Percentiles rank a stretch among this genome's conserved stretches.
Evolutionary conservation across 2,888 invertebrate species (phyloP).

Genomic region (Andrena hattorfiana): DNA sequence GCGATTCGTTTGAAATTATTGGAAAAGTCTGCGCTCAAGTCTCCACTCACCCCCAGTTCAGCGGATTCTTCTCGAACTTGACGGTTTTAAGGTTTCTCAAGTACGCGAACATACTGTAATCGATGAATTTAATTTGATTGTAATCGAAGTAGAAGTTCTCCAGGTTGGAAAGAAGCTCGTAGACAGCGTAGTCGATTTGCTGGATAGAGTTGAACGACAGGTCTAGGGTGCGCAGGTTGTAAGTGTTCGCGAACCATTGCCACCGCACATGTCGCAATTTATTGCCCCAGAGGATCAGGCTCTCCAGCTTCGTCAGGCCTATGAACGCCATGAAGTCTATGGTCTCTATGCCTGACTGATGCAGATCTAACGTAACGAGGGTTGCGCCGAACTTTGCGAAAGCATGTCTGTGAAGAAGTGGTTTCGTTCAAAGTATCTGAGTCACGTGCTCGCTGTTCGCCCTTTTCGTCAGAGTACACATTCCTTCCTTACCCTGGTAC

Average conservation of each 20-base stretch:
- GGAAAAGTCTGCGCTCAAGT: constrained; percentile 17
- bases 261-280: constrained; percentile 67
- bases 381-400: constrained; percentile 72
- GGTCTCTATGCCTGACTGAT: constrained; percentile 68
- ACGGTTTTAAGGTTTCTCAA: constrained; percentile 72
- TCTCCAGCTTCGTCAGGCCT: constrained; percentile 70
- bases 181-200: constrained; percentile 70
- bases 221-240: constrained; percentile 75
- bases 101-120: constrained; percentile 72
- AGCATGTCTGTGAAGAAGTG: constrained; percentile 65
- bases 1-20: constrained; percentile 39
- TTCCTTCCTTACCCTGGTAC: constrained; percentile 71
- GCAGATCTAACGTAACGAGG: constrained; percentile 72
- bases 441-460: background rate
- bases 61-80: constrained; percentile 78
- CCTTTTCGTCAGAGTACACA: background rate
- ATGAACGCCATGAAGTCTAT: constrained; percentile 74
- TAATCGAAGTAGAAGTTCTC: constrained; percentile 78
- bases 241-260: constrained; percentile 72
- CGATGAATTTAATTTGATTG: constrained; percentile 72
- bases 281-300: constrained; percentile 77
- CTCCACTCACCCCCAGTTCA: constrained; percentile 78
- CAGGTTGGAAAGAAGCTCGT: constrained; percentile 67
- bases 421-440: background rate
- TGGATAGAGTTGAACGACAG: constrained; percentile 77